These are phyloP conservation scores for Andrena camellia DNA, from an alignment of 2,888 invertebrate genomes.

Conservation along the genomic window DNA sequence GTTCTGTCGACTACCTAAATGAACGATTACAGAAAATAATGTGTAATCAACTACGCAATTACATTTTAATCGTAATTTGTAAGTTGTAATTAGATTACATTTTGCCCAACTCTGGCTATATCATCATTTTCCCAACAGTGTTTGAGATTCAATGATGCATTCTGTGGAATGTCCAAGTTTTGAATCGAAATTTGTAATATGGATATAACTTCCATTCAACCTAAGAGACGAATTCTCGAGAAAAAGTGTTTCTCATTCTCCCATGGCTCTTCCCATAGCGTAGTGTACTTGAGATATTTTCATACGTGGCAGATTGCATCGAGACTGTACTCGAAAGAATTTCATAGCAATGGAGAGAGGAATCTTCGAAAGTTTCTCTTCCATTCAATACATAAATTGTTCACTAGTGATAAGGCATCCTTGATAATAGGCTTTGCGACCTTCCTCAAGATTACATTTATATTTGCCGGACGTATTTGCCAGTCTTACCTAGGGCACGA, in stretches of 20 bases:
- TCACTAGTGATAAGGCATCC: not conserved
- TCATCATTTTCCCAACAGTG: too few relatives aligned
- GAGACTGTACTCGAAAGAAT: not conserved
- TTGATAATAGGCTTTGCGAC: not conserved
- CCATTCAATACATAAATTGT: not conserved
- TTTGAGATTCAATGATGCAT: not conserved
- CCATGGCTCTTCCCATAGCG: too few relatives aligned
- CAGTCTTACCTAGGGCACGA: not conserved
- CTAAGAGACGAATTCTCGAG: not conserved
- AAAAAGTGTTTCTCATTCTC: not conserved
- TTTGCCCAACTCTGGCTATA: too few relatives aligned
- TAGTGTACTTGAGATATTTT: too few relatives aligned
- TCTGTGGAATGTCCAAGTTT: not conserved
- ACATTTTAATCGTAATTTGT: too few relatives aligned
- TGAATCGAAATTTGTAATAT: not conserved
- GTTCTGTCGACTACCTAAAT: too few relatives aligned
- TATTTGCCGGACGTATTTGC: constrained; percentile 5
- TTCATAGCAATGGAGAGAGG: not conserved
- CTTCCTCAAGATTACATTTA: constrained; percentile 4
- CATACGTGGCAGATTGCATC: not conserved
- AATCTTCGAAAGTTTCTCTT: constrained; percentile 11
- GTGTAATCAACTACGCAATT: too few relatives aligned
- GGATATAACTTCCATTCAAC: not conserved
- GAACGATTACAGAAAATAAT: too few relatives aligned
- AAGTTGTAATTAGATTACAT: too few relatives aligned